Conservation (phyloP, 2,113 vertebrate genomes). For the Platysternon megacephalum region DNA sequence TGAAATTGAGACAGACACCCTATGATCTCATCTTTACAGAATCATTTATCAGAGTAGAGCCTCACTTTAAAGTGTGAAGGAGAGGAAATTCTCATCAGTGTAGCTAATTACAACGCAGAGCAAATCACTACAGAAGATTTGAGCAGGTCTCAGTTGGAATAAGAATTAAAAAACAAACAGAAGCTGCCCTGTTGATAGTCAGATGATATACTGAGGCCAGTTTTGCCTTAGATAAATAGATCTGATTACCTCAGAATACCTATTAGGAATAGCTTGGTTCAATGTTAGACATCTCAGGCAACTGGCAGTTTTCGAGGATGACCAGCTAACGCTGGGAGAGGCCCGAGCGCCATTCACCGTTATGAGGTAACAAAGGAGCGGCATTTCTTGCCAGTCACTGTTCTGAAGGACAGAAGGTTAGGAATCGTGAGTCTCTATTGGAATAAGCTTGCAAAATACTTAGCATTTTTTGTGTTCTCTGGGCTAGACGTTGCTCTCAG, state of each 20-base stretch:
- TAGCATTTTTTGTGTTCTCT: fast-evolving
- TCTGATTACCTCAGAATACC: fast-evolving
- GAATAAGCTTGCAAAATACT: background rate
- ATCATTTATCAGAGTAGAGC: background rate
- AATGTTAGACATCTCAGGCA: background rate
- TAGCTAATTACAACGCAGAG: conserved; percentile 1
- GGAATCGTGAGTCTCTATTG: background rate
- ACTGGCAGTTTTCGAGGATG: background rate
- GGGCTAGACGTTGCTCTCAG: fast-evolving
- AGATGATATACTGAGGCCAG: fast-evolving
- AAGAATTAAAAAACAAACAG: background rate
- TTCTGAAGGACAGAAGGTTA: background rate
- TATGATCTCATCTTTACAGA: background rate
- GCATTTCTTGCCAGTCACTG: conserved; percentile 11
- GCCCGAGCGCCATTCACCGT: background rate
- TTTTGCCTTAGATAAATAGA: background rate
- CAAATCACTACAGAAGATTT: background rate
- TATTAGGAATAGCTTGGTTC: background rate
- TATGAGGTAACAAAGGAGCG: conserved; percentile 1
- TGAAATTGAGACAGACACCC: background rate
- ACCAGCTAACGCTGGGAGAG: conserved; percentile 36
- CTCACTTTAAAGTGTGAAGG: conserved; percentile 27
- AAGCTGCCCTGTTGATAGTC: background rate
- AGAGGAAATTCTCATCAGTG: conserved; percentile 27
- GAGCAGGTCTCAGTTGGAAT: background rate